Percentiles rank a stretch among this genome's conserved stretches.
Conservation (phyloP, 2,888 invertebrate genomes). For the Chloroclysta siterata region DNA sequence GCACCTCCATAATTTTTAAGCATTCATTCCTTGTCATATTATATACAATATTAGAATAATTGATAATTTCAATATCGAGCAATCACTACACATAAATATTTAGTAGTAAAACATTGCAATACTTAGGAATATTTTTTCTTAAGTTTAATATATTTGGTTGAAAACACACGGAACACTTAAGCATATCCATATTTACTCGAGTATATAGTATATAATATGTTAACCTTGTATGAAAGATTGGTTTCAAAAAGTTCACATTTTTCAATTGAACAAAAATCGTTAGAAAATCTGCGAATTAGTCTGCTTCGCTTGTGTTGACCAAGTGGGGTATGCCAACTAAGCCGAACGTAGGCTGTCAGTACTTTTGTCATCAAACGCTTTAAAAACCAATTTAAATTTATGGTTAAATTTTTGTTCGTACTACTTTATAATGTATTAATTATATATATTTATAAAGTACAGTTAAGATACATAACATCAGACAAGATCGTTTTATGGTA, state of each 20-base stretch:
- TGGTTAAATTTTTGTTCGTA: no score
- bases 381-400: no score
- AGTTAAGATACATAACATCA: no score
- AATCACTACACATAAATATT: slow-evolving; percentile 29
- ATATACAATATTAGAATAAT: slow-evolving; percentile 67
- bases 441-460: no score
- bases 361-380: no score
- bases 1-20: slow-evolving; percentile 65
- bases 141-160: slow-evolving; percentile 37
- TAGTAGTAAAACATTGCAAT: slow-evolving; percentile 38
- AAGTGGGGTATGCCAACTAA: no score
- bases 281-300: neutral
- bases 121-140: slow-evolving; percentile 34
- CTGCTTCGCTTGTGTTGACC: no score
- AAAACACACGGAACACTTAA: slow-evolving; percentile 36
- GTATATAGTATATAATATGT: slow-evolving; percentile 7
- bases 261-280: neutral
- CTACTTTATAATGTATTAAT: no score
- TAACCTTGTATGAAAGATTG: no score
- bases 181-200: slow-evolving; percentile 30
- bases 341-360: no score
- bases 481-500: no score
- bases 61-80: slow-evolving; percentile 49
- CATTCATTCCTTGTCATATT: slow-evolving; percentile 57
- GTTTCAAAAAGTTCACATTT: no score